Evolutionary conservation across 2,888 invertebrate genomes (phyloP).

Genomic region (Lepidochitona cinerea): DNA sequence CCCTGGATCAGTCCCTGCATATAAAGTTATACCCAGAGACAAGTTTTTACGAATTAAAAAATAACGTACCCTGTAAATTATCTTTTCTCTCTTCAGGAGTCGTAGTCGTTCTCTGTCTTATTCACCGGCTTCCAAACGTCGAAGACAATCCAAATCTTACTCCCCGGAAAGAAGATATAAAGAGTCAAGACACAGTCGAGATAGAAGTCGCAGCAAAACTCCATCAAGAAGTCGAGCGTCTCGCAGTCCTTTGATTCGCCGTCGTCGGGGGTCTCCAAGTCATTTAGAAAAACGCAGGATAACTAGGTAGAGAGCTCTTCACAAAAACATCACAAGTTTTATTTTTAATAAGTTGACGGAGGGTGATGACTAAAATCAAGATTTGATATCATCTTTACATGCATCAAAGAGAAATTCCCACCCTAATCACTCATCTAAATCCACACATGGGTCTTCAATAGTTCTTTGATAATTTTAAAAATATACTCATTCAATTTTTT

Average conservation of each 20-base stretch:
- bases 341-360: too few species aligned
- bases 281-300: conserved; percentile 93
- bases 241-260: conserved; percentile 83
- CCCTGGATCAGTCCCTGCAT: too few species aligned
- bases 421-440: too few species aligned
- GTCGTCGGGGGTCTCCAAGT: conserved; percentile 93
- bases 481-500: neutral
- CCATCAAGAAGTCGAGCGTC: conserved; percentile 34
- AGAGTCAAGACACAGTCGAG: neutral
- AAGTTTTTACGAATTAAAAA: too few species aligned
- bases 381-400: too few species aligned
- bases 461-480: neutral
- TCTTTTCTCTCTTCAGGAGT: conserved; percentile 21
- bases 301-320: conserved; percentile 81
- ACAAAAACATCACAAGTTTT: neutral
- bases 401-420: too few species aligned
- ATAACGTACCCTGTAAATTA: too few species aligned
- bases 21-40: too few species aligned
- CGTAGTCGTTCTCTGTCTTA: conserved; percentile 21
- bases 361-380: too few species aligned
- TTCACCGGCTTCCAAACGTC: neutral
- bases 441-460: too few species aligned
- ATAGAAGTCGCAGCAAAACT: neutral
- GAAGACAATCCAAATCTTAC: neutral
- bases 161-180: neutral